Evolutionary conservation across 2,113 vertebrate species (phyloP).

Genomic region (Diadophis punctatus): DNA sequence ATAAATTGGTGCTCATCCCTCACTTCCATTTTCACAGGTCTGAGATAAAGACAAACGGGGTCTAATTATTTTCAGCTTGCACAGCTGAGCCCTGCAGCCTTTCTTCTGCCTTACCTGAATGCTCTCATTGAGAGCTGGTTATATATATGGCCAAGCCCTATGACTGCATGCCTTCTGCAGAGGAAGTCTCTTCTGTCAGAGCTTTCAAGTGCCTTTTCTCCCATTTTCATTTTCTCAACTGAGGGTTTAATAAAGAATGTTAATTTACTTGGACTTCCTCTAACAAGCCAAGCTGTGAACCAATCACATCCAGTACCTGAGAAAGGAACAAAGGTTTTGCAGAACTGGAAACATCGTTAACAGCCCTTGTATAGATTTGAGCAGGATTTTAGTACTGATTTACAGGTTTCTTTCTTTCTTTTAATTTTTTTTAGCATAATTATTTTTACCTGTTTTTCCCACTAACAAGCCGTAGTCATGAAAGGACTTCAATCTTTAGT

Average conservation of each 20-base stretch:
- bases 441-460: background rate
- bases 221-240: background rate
- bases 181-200: constrained; percentile 21
- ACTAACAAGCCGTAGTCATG: background rate
- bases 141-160: constrained; percentile 32
- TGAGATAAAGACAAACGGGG: constrained; percentile 50
- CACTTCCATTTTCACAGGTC: constrained; percentile 55
- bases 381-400: background rate
- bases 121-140: constrained; percentile 29
- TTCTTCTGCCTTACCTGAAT: constrained; percentile 54
- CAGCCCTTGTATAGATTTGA: background rate
- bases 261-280: constrained; percentile 26
- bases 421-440: background rate
- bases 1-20: constrained; percentile 29
- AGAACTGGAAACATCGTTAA: background rate
- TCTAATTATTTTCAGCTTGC: constrained; percentile 54
- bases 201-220: constrained; percentile 14
- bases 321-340: background rate
- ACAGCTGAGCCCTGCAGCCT: constrained; percentile 54
- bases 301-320: background rate
- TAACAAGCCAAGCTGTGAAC: background rate
- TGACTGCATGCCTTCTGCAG: constrained; percentile 18
- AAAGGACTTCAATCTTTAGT: background rate
- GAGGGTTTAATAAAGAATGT: constrained; percentile 19
- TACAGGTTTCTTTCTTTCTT: background rate